Base-by-base conservation (phyloP, 1,140 invertebrate genomes). In the Ostrea denselamellosa region DNA sequence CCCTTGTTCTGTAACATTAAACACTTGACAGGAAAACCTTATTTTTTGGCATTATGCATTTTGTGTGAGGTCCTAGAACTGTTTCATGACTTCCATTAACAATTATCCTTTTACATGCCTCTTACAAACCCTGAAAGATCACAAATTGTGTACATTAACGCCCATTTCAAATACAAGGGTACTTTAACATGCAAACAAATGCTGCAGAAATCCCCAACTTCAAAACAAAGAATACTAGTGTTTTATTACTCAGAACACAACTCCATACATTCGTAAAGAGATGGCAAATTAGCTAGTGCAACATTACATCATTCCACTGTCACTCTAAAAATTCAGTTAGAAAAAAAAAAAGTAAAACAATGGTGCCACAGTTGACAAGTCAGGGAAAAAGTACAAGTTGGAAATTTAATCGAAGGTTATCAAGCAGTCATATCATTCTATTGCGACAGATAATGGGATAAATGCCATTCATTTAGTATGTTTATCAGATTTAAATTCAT, bases 141-240 rank as follows among this genome's bases (percentile, higher is more conserved):
- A 77, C 68, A 77, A 44, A 77, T 62, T 77, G 68, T 77, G 68
- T 28, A 28, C 68, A 77, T 77, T 77, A 77, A 77, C 68, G 25
- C 68, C 68, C 68, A 77, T 25, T 77, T 77, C 28, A 77, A 77
- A 77, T 77, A 34, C 14, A 77, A 77, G 68, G 25, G 68, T 25
- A 77, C 68, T 77, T 77, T 77, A 77, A 77, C 68, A 77, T 77
- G 68, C 68, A 77, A 77, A 77, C 68, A 77, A 28, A 77, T 77
- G 68, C 68, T 28, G 68, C 68, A 34, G 68, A 14, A 77, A 77
- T 34, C 25, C 22, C 14, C 28, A 14, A 77, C 68, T 28, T 77
- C 68, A 77, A 77, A 77, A 77, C 68, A 77, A 77, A 77, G 68
- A 34, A 34, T 77, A 34, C 22, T 28, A 62, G 68, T 34, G 68